Percentiles rank a stretch among this genome's conserved stretches.
These are phyloP conservation scores for Vulpes vulpes DNA, from an alignment of 2,113 vertebrate genomes.

Conservation along the genomic window DNA sequence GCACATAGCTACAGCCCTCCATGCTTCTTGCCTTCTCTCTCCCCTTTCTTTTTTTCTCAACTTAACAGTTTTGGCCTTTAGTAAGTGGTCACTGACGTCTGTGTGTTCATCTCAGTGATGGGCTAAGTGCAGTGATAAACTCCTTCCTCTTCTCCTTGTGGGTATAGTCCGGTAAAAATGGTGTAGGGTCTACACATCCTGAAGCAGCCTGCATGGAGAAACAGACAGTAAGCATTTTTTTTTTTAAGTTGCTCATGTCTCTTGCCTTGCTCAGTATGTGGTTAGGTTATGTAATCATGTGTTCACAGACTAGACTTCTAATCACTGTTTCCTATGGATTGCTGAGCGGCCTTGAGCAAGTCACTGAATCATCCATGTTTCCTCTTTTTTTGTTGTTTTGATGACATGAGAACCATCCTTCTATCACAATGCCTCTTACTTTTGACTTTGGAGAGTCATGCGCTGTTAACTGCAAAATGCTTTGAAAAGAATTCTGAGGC, in stretches of 20 bases:
- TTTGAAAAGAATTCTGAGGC: conserved; percentile 22
- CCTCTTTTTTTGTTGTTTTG: not conserved
- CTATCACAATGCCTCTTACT: not conserved
- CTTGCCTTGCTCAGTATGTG: not conserved
- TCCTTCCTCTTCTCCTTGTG: not conserved
- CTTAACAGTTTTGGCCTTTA: not conserved
- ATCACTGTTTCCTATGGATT: not conserved
- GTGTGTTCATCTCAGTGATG: not conserved
- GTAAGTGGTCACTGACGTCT: not conserved
- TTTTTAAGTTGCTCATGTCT: not conserved
- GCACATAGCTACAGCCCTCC: not conserved
- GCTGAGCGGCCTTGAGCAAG: not conserved
- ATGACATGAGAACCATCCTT: not conserved
- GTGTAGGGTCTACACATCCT: rapidly evolving
- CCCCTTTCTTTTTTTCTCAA: not conserved
- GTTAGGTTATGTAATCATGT: too few species aligned
- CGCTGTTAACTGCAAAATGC: not conserved
- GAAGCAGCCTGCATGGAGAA: not conserved
- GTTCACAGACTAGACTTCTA: not conserved
- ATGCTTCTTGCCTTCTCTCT: not conserved
- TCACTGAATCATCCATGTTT: not conserved
- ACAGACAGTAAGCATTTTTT: rapidly evolving
- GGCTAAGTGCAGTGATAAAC: not conserved
- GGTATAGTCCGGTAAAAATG: not conserved
- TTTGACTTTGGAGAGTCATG: not conserved